These are phyloP conservation scores for Aviceda subcristata DNA, from an alignment of 2,113 vertebrate genomes.

Conservation along the genomic window DNA sequence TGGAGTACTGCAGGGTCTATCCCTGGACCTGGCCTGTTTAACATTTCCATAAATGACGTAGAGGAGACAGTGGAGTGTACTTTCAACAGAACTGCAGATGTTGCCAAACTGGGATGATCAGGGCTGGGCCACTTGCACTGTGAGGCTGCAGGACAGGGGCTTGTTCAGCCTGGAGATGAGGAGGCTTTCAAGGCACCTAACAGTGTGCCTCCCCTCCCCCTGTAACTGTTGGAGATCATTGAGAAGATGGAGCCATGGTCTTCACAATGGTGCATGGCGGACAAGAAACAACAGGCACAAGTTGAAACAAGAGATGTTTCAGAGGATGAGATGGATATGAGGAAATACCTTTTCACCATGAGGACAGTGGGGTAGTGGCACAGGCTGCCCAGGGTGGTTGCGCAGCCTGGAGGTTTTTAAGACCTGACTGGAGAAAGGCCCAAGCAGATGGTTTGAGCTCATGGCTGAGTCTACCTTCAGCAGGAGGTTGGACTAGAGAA, in stretches of 20 bases:
- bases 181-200: not conserved
- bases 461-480: not conserved
- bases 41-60: not conserved
- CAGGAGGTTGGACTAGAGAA: not conserved
- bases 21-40: not conserved
- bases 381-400: not conserved
- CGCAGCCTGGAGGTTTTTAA: not conserved
- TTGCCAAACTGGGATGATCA: not conserved
- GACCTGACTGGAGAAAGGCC: not conserved
- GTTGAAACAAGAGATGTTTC: not conserved
- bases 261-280: not conserved
- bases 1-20: not conserved
- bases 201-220: not conserved
- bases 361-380: not conserved
- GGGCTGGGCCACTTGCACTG: not conserved
- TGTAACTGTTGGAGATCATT: fast-evolving
- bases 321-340: not conserved
- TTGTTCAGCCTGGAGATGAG: not conserved
- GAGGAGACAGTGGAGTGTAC: not conserved
- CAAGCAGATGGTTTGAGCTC: not conserved
- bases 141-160: not conserved
- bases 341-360: not conserved
- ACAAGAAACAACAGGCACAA: not conserved
- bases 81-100: not conserved
- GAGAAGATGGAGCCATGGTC: not conserved